Evolutionary conservation across 2,113 vertebrate genomes (phyloP).

Genomic region (Melanerpes formicivorus): DNA sequence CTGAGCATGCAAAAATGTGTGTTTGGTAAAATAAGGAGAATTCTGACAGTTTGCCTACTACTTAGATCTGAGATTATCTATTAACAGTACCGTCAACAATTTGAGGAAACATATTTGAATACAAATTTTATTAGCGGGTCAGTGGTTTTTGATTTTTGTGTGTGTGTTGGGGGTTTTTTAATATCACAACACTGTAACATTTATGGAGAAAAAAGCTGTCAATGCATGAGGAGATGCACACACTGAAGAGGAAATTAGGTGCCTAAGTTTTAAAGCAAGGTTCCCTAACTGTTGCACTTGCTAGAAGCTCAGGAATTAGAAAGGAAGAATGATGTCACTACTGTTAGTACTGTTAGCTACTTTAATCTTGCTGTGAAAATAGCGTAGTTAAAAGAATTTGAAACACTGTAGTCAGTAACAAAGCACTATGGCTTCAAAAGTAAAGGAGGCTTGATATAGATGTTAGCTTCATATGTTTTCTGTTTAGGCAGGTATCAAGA

Average conservation of each 20-base stretch:
- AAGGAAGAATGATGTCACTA: not conserved
- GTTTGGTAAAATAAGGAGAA: not conserved
- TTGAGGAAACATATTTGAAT: not conserved
- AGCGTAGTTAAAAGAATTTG: not conserved
- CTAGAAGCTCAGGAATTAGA: not conserved
- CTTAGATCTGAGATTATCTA: not conserved
- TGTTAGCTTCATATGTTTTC: not conserved
- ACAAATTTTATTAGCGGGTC: not conserved
- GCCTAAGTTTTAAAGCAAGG: not conserved
- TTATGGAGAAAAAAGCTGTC: not conserved
- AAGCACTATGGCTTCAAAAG: slow-evolving; percentile 1
- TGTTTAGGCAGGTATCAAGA: not conserved
- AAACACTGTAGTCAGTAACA: not conserved
- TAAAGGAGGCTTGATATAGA: not conserved
- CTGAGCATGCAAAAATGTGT: not conserved
- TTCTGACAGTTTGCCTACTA: not conserved
- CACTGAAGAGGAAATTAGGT: not conserved
- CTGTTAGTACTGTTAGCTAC: slow-evolving; percentile 13
- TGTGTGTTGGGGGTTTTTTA: not conserved
- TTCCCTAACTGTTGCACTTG: not conserved
- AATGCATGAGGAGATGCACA: not conserved
- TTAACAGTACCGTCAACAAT: not conserved
- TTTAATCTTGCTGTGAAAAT: not conserved
- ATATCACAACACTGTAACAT: not conserved
- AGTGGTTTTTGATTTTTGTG: not conserved